Evolutionary conservation across 2,113 vertebrate genomes (phyloP).

Genomic region (Ivindomyrus marchei): DNA sequence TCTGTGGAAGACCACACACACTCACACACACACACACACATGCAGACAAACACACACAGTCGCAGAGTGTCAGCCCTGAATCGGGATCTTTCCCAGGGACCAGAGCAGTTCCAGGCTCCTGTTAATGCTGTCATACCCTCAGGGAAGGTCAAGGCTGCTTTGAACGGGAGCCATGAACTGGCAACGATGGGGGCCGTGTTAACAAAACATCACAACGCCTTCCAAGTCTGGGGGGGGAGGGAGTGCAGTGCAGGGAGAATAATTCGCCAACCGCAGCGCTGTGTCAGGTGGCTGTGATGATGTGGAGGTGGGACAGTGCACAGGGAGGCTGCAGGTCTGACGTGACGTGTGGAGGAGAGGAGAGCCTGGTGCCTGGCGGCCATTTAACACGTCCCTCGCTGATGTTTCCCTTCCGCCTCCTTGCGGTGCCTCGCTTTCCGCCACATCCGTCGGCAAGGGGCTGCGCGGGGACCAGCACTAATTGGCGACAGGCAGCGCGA

Average conservation of each 20-base stretch:
- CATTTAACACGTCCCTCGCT: constrained; percentile 13
- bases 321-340: background rate
- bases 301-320: constrained; percentile 3
- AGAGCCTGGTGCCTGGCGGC: constrained; percentile 14
- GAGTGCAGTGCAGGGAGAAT: background rate
- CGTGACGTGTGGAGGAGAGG: constrained; percentile 3
- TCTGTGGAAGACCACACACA: background rate
- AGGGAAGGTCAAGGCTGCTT: background rate
- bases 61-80: background rate
- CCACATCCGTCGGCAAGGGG: background rate
- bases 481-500: constrained; percentile 3
- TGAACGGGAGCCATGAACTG: background rate
- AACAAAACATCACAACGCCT: background rate
- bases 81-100: background rate
- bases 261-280: background rate
- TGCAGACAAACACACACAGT: background rate
- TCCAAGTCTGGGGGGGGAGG: background rate
- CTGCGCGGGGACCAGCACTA: background rate
- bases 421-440: constrained; percentile 3
- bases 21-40: background rate
- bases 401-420: constrained; percentile 9
- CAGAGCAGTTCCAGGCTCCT: background rate
- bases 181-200: background rate
- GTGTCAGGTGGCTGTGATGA: background rate
- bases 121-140: background rate